These are phyloP conservation scores for Gymnothorax javanicus DNA, from an alignment of 2,797 vertebrate species.

Conservation along the genomic window DNA sequence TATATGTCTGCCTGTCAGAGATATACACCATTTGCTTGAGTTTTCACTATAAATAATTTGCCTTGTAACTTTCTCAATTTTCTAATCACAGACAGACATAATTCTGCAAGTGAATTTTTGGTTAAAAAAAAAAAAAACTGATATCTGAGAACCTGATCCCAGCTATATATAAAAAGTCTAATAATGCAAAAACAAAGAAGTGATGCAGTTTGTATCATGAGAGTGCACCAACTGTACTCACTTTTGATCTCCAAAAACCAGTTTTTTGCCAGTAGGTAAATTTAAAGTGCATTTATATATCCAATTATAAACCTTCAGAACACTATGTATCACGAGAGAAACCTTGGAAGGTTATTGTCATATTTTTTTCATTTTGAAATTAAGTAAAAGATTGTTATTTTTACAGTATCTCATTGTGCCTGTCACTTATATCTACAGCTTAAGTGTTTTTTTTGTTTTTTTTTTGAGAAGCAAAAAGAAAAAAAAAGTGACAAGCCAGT, in stretches of 20 bases:
- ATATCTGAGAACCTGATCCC: background rate
- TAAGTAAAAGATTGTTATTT: background rate
- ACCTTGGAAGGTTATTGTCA: background rate
- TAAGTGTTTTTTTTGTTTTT: constrained; percentile 23
- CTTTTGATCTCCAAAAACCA: background rate
- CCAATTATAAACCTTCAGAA: background rate
- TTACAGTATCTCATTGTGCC: too few relatives aligned
- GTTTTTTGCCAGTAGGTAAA: background rate
- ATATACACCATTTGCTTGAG: constrained; percentile 52
- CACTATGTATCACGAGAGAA: background rate
- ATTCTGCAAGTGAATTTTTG: background rate
- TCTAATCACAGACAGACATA: background rate
- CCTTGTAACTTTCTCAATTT: constrained; percentile 17
- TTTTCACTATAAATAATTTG: constrained; percentile 52
- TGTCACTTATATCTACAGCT: background rate
- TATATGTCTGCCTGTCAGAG: constrained; percentile 42
- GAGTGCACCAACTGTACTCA: background rate
- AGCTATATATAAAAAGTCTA: background rate
- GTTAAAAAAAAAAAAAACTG: background rate
- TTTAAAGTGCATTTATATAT: background rate
- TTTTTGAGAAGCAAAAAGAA: constrained; percentile 44
- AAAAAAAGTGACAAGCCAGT: constrained; percentile 41
- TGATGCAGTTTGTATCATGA: background rate
- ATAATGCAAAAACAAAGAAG: background rate
- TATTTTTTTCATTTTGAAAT: background rate